Evolutionary conservation across 2,888 invertebrate species (phyloP).

Genomic region (Silvanus unidentatus): DNA sequence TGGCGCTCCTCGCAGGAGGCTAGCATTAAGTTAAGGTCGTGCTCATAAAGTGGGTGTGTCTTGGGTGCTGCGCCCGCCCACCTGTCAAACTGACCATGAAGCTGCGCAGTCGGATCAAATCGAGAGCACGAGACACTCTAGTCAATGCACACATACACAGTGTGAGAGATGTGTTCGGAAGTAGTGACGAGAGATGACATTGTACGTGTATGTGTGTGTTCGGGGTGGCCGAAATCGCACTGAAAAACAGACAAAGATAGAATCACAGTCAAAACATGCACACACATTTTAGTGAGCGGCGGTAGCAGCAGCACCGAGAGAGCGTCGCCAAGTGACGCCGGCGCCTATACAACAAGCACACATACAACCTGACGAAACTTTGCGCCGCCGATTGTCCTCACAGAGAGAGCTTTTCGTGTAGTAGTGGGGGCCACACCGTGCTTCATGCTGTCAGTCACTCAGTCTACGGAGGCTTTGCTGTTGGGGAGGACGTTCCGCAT

Average conservation of each 20-base stretch:
- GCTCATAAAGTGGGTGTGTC: slow-evolving; percentile 39
- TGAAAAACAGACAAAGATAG: slow-evolving; percentile 27
- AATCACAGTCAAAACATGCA: slow-evolving; percentile 17
- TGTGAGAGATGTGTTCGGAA: slow-evolving; percentile 37
- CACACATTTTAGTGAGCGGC: slow-evolving; percentile 12
- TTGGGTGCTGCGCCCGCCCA: slow-evolving; percentile 32
- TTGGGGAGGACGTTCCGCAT: slow-evolving; percentile 37
- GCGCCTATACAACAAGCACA: slow-evolving; percentile 32
- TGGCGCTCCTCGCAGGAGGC: slow-evolving; percentile 37
- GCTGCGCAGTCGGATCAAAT: slow-evolving; percentile 39
- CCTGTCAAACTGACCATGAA: slow-evolving; percentile 46
- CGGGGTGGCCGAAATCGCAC: slow-evolving; percentile 15
- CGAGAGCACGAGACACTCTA: slow-evolving; percentile 8
- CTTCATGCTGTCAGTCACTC: slow-evolving; percentile 47
- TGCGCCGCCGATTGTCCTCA: slow-evolving; percentile 39
- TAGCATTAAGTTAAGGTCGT: slow-evolving; percentile 34
- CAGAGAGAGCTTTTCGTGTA: slow-evolving; percentile 18
- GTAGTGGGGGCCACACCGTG: slow-evolving; percentile 40
- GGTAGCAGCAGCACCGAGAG: slow-evolving; percentile 13
- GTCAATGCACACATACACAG: slow-evolving; percentile 25
- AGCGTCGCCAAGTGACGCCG: slow-evolving; percentile 41
- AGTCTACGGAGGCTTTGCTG: slow-evolving; percentile 45
- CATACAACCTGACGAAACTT: slow-evolving; percentile 41
- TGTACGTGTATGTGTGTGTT: slow-evolving; percentile 1
- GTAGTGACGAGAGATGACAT: slow-evolving; percentile 47